Evolutionary conservation across 2,113 vertebrate species (phyloP), one percentile per base, ranked within the genome.

Genomic region (Hippocampus guttulatus): DNA sequence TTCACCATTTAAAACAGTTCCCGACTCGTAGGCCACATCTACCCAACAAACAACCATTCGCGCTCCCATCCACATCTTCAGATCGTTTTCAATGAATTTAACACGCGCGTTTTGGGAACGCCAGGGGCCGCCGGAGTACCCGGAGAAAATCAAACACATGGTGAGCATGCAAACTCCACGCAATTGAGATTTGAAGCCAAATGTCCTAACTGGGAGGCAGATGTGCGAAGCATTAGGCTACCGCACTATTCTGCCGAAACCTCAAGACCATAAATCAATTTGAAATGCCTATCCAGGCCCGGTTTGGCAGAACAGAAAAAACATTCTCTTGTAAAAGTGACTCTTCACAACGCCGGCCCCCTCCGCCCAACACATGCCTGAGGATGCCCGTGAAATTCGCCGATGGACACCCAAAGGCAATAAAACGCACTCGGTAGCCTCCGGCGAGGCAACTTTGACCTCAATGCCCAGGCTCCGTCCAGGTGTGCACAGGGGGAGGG

Each of bases 381-480:
- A 67, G 51, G 66, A 67, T 65, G 64, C 63, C 51, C 2, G 64
- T 54, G 14, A 65, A 30, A 84, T 83, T 73, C 64, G 67, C 68
- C 80, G 84, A 88, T 79, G 71, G 82, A 78, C 52, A 33, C 75
- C 68, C 58, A 15, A 75, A 75, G 64, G 77, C 71, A 83, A 85
- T 87, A 83, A 87, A 85, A 86, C 67, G 75, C 65, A 11, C 27
- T 81, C 71, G 64, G 75, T 78, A 81, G 77, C 83, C 85, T 86
- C 67, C 30, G 80, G 71, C 41, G 14, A 27, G 69, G 71, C 64
- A 77, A 78, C 86, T 81, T 75, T 78, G 81, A 88, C 88, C 87
- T 73, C 74, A 87, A 91, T 86, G 84, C 82, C 84, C 79, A 84
- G 80, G 75, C 74, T 79, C 67, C 41, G 76, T 84, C 85, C 85